Base-by-base conservation (phyloP, 2,888 invertebrate genomes). In the Gerosis bhagava region DNA sequence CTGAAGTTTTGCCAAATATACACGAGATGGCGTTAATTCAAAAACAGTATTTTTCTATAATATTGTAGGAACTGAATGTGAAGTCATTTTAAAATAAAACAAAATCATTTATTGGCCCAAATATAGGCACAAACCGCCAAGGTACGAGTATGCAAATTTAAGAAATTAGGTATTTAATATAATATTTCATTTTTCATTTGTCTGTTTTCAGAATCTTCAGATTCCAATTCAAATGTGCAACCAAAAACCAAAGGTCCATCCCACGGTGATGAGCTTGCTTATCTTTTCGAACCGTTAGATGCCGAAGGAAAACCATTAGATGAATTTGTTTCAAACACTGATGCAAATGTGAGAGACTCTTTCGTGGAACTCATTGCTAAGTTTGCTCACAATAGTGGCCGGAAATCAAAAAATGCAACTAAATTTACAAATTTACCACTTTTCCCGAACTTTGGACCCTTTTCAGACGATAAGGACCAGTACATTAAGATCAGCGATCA, bases 201-300 rank as follows among this genome's bases (percentile, higher is more conserved):
- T 4, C 2, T 8, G 7, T 28, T 21, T 46, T 10, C 44, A 62
- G 60, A 62, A 22, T 50, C 50, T 19, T 44, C 53, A 16, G 49
- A 54, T 19, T 42, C 49, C 10, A 47, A 59, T 7, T 62, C 65
- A 10, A 54, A 65, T 2, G 54, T 32, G 8, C 47, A 59, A 41
- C 49, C 43, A 31, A 62, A 59, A 45, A 50, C 56, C 28, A 78
- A 70, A 66, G 89, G 70, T 0, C 90, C 92, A 1, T 86, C 91
- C 0, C 94, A 95, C 62, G 94, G 94, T 0, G 94, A 95, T 60
- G 95, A 95, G 60, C 70, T 95, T 16, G 91, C 92, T 0, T 94
- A 93, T 62, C 79, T 95, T 60, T 95, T 95, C 62, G 93, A 94
- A 64, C 90, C 91, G 0, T 79, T 91, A 28, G 91, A 93, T 51